phyloP scores from a whole-genome alignment of 2,113 vertebrate genomes.

The Irena cyanogastra region DNA sequence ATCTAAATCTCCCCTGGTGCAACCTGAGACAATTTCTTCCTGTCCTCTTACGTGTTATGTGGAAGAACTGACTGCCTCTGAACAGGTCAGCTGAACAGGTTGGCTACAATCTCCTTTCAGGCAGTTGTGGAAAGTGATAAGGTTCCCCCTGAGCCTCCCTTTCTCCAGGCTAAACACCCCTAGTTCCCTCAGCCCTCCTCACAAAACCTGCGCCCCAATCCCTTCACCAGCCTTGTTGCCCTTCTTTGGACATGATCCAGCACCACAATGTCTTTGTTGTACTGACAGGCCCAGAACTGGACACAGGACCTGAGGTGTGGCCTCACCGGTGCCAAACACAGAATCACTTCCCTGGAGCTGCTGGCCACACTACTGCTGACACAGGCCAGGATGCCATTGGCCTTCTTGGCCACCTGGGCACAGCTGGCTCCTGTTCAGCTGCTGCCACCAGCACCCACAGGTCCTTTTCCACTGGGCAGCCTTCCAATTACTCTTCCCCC shows the following conservation, averaged over 20 bases:
- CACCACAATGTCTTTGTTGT: too few relatives aligned
- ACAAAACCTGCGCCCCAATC: background rate
- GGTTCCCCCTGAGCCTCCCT: accelerated
- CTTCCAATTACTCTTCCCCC: background rate
- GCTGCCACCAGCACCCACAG: background rate
- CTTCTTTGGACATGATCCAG: background rate
- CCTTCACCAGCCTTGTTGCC: background rate
- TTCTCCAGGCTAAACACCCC: background rate
- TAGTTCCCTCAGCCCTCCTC: background rate
- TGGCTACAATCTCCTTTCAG: background rate
- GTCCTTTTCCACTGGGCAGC: background rate
- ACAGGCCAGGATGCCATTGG: background rate
- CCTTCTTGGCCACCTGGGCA: too few relatives aligned
- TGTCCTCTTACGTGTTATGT: background rate
- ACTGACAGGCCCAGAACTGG: background rate
- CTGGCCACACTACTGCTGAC: accelerated
- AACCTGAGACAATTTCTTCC: background rate
- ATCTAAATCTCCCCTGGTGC: background rate
- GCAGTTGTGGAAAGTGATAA: background rate
- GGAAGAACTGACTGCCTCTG: background rate
- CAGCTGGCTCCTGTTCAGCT: background rate
- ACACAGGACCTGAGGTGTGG: background rate
- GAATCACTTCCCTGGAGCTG: accelerated
- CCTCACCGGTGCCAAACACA: background rate
- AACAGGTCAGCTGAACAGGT: too few relatives aligned